These are phyloP conservation scores for Bacillus rossius DNA, from an alignment of 1,140 invertebrate species.

Conservation along the genomic window DNA sequence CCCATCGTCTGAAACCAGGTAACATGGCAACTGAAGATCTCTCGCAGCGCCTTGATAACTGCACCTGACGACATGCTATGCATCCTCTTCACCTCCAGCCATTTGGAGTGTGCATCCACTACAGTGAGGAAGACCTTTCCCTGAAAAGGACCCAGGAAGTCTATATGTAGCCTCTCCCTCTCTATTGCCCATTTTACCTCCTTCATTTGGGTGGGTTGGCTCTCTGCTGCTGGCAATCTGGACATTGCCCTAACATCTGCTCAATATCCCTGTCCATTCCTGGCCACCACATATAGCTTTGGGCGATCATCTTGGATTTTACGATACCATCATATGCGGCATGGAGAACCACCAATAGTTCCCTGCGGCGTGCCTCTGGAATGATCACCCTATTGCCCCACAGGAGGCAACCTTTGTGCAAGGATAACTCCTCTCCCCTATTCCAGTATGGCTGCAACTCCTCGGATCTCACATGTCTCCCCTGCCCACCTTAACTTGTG, in stretches of 20 bases:
- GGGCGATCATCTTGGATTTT: slow-evolving; percentile 36
- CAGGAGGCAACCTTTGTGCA: slow-evolving; percentile 2
- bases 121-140: slow-evolving; percentile 31
- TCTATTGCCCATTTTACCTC: not conserved
- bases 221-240: not conserved
- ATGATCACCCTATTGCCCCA: slow-evolving; percentile 27
- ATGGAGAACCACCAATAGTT: slow-evolving; percentile 32
- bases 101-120: slow-evolving; percentile 37
- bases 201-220: not conserved
- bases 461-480: not conserved
- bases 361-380: slow-evolving; percentile 21
- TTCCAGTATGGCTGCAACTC: not conserved
- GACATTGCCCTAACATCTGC: slow-evolving; percentile 2
- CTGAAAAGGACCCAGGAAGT: slow-evolving; percentile 34
- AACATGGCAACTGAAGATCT: too few relatives aligned
- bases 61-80: too few relatives aligned
- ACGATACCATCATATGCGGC: slow-evolving; percentile 32
- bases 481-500: too few relatives aligned
- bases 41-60: too few relatives aligned
- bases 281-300: slow-evolving; percentile 35
- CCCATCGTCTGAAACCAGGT: too few relatives aligned
- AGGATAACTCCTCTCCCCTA: not conserved
- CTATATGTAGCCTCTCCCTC: slow-evolving; percentile 29
- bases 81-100: too few relatives aligned
- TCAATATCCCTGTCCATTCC: slow-evolving; percentile 34